phyloP scores from a whole-genome alignment of 2,113 vertebrate genomes.

The Microtus richardsoni region DNA sequence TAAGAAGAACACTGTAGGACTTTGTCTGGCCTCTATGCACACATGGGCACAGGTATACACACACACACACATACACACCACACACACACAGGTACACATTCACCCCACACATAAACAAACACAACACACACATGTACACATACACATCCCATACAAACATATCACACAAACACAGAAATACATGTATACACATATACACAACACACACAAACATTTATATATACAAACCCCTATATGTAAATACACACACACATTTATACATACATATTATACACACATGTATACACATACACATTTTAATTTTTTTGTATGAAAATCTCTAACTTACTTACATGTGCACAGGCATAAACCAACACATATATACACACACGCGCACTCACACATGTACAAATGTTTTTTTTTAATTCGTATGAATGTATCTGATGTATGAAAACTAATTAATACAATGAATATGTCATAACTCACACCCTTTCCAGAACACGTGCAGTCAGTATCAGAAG shows the following conservation, averaged over 20 bases:
- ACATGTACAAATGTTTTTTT: accelerated
- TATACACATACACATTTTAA: not conserved
- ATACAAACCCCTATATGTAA: too few species aligned
- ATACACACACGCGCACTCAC: not conserved
- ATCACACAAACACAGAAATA: not conserved
- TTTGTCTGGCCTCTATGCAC: not conserved
- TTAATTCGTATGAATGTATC: not conserved
- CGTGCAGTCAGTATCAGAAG: not conserved
- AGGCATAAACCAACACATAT: not conserved
- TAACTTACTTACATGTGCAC: not conserved
- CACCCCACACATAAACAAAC: not conserved
- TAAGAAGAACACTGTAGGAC: not conserved
- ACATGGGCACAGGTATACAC: not conserved
- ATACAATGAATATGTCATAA: not conserved
- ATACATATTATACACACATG: not conserved
- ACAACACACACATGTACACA: not conserved
- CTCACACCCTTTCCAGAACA: not conserved
- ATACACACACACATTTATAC: not conserved
- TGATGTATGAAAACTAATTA: not conserved
- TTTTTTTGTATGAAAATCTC: not conserved
- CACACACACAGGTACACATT: not conserved
- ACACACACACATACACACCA: not conserved
- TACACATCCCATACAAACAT: not conserved
- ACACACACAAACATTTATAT: not conserved
- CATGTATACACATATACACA: not conserved